Percentiles rank a stretch among this genome's conserved stretches.
Conservation (phyloP, 2,797 vertebrate genomes). For the Bryconaethiops microstoma region DNA sequence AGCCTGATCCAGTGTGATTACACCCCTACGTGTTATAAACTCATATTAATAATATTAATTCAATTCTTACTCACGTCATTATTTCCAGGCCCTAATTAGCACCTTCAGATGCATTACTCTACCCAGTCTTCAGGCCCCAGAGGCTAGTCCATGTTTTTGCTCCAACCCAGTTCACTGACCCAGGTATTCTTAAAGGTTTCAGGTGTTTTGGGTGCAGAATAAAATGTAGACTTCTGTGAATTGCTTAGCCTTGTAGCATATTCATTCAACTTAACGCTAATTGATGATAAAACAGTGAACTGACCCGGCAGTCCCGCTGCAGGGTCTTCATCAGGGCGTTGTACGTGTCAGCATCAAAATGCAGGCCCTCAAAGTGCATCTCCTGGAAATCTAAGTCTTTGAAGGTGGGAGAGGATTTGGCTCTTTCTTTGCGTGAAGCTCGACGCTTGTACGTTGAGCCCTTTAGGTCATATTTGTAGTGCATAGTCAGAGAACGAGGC, state of each 20-base stretch:
- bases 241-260: no score
- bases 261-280: not conserved
- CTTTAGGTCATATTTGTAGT: constrained; percentile 96
- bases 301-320: constrained; percentile 91
- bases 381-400: constrained; percentile 98
- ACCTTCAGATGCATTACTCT: not conserved
- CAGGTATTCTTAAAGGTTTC: not conserved
- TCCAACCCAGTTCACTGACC: not conserved
- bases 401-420: constrained; percentile 87
- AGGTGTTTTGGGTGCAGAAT: not conserved
- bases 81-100: not conserved
- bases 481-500: constrained; percentile 89
- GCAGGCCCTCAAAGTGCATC: constrained; percentile 87
- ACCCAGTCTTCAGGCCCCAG: not conserved
- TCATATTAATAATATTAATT: no score
- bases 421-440: constrained; percentile 88
- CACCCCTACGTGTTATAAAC: no score
- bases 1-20: no score
- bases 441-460: constrained; percentile 93
- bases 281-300: constrained; percentile 52
- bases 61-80: no score
- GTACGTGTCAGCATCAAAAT: constrained; percentile 90
- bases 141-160: no score
- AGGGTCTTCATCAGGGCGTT: constrained; percentile 93
- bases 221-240: not conserved